Evolutionary conservation across 2,113 vertebrate species (phyloP).

Genomic region (Silurus glanis): DNA sequence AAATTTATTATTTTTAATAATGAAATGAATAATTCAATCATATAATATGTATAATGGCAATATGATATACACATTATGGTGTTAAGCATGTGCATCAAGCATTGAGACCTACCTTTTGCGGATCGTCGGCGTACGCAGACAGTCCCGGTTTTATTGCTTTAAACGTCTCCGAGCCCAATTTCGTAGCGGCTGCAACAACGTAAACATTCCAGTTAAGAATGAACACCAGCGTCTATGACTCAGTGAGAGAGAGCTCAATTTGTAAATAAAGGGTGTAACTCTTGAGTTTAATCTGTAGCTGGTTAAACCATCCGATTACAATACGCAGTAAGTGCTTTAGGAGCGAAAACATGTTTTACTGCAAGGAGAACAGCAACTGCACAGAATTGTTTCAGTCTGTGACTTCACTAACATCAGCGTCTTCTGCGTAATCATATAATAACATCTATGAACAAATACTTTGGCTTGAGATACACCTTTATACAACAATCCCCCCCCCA

Average conservation of each 20-base stretch:
- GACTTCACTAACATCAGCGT: not conserved
- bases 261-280: not conserved
- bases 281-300: not conserved
- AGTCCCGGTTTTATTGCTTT: constrained; percentile 89
- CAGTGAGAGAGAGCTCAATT: not conserved
- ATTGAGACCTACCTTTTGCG: constrained; percentile 77
- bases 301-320: too few relatives aligned
- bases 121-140: constrained; percentile 88
- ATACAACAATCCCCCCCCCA: too few relatives aligned
- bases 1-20: too few relatives aligned
- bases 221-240: not conserved
- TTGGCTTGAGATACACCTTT: not conserved
- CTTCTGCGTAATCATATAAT: not conserved
- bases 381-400: too few relatives aligned
- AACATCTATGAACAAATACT: not conserved
- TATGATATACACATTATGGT: too few relatives aligned
- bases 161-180: constrained; percentile 83
- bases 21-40: too few relatives aligned
- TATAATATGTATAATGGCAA: too few relatives aligned
- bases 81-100: not conserved
- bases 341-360: not conserved
- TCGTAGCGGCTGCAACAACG: constrained; percentile 75
- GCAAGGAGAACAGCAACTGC: not conserved
- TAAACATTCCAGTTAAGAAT: not conserved
- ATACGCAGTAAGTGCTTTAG: not conserved